These are phyloP conservation scores for Meloidogyne chitwoodi DNA, from an alignment of 1,140 invertebrate species.

Conservation along the genomic window DNA sequence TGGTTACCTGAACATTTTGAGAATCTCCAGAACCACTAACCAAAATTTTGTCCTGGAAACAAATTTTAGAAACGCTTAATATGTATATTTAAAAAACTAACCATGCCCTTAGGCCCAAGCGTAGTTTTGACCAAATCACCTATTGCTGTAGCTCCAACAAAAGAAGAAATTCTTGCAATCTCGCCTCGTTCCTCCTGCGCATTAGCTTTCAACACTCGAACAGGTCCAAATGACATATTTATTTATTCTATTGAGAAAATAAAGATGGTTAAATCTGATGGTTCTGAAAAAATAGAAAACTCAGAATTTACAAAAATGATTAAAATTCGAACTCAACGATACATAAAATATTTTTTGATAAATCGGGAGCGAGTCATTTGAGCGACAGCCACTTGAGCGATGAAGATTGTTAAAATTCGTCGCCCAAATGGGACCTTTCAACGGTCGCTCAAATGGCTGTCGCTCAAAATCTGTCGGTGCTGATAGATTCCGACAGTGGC, in stretches of 20 bases:
- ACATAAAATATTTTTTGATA: too few species aligned
- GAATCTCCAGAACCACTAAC: conserved; percentile 76
- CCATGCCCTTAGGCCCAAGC: conserved; percentile 97
- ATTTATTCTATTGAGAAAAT: background rate
- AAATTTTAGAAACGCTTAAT: conserved; percentile 6
- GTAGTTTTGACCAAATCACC: conserved; percentile 97
- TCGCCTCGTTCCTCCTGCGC: conserved; percentile 97
- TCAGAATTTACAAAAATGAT: too few species aligned
- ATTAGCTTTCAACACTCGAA: conserved; percentile 78
- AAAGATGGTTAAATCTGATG: too few species aligned
- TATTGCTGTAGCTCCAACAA: conserved; percentile 94
- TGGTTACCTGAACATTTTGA: conserved; percentile 88
- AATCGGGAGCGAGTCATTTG: too few species aligned
- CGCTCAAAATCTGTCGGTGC: too few species aligned
- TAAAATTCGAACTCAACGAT: too few species aligned
- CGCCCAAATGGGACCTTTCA: too few species aligned
- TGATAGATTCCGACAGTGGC: too few species aligned
- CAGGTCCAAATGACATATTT: conserved; percentile 16
- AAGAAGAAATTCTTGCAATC: conserved; percentile 75
- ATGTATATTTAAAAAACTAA: conserved; percentile 42
- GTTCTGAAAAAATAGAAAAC: too few species aligned
- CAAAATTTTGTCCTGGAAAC: conserved; percentile 82
- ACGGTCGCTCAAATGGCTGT: too few species aligned
- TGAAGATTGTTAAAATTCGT: too few species aligned
- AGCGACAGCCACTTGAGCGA: too few species aligned